Evolutionary conservation across 1,140 invertebrate species (phyloP).

Genomic region (Pogonognathellus flavescens): DNA sequence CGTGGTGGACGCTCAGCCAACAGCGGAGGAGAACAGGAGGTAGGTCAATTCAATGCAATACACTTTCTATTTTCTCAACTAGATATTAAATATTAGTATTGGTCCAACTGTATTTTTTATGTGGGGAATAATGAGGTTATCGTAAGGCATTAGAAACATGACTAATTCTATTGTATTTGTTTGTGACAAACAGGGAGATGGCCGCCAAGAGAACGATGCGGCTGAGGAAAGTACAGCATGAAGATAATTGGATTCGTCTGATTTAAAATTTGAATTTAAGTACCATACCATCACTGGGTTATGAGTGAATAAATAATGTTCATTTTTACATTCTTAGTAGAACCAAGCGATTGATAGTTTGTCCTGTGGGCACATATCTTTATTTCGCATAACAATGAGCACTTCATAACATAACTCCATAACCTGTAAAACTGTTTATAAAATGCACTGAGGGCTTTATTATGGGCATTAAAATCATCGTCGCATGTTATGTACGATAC

Average conservation of each 20-base stretch:
- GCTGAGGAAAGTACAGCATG: slow-evolving; percentile 60
- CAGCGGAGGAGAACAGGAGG: slow-evolving; percentile 59
- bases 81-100: no score
- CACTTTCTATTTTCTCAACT: neutral
- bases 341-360: slow-evolving; percentile 8
- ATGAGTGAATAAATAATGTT: slow-evolving; percentile 50
- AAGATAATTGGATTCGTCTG: slow-evolving; percentile 50
- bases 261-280: slow-evolving; percentile 49
- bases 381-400: neutral
- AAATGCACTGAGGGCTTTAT: no score
- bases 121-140: neutral
- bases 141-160: no score
- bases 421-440: no score
- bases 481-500: no score
- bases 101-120: no score
- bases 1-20: slow-evolving; percentile 54
- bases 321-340: slow-evolving; percentile 55
- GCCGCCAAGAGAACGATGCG: slow-evolving; percentile 60
- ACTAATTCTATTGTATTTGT: neutral
- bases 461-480: no score
- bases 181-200: slow-evolving; percentile 49
- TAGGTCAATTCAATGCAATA: neutral
- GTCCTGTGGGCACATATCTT: neutral
- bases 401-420: no score
- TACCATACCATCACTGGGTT: slow-evolving; percentile 48